These are phyloP conservation scores for Spheniscus mendiculus DNA, from an alignment of 2,113 vertebrate species.

Conservation along the genomic window DNA sequence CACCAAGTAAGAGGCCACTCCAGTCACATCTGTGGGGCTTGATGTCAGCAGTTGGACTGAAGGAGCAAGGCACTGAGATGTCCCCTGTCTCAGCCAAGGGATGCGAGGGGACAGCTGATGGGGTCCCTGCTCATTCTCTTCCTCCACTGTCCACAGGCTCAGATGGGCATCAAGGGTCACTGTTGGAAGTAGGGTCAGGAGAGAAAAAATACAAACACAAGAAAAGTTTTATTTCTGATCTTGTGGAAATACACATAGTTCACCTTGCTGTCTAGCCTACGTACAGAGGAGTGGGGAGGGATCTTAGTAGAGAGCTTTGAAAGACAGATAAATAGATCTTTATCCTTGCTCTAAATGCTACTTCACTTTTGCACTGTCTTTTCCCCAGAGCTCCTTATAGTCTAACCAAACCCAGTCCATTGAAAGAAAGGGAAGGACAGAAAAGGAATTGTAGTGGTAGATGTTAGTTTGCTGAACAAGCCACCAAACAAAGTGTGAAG, in stretches of 20 bases:
- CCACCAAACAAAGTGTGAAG: neutral
- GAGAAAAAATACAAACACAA: neutral
- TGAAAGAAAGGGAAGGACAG: neutral
- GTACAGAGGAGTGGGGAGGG: neutral
- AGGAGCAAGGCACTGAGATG: neutral
- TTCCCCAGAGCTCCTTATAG: neutral
- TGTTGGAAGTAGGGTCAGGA: neutral
- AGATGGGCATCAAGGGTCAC: neutral
- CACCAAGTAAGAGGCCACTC: neutral
- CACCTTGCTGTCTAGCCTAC: neutral
- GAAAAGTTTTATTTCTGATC: neutral
- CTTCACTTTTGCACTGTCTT: neutral
- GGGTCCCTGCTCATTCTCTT: neutral
- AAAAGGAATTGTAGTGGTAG: neutral
- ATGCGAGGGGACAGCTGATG: accelerated
- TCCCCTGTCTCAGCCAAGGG: neutral
- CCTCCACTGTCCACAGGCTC: neutral
- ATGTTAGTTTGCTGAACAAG: neutral
- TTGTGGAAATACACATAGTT: neutral
- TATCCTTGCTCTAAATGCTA: neutral
- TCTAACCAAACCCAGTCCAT: neutral
- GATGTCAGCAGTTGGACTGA: neutral
- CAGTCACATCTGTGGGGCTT: neutral
- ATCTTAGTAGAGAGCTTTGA: neutral
- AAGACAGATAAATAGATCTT: neutral